Base-by-base conservation (phyloP, 2,888 invertebrate species). In the Hoplodrina blanda region DNA sequence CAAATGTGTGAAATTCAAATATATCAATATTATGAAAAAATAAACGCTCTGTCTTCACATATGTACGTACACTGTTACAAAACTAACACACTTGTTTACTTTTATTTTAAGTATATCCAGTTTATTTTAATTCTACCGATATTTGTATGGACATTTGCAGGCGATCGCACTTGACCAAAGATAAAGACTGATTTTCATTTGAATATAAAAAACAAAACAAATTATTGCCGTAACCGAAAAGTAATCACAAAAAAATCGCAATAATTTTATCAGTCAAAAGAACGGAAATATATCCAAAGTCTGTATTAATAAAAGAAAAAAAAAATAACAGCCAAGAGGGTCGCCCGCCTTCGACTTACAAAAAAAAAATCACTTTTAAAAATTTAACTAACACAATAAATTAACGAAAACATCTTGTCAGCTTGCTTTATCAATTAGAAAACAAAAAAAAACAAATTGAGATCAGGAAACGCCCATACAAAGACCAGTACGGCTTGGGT, bases 401-500 rank as follows among this genome's bases (percentile, higher is more conserved):
- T 89, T 87, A 88, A 87, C 86, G 80, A 86, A 84, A 86, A 86
- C 85, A 87, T 76, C 62, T 76, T 83, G 81, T 81, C 83, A 81
- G 83, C 76, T 84, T 82, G 74, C 70, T 67, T 78, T 76, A 85
- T 86, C 77, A 85, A 83, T 78, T 71, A 86, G 69, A 78, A 84
- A 88, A 88, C 84, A 87, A 85, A 83, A 83, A 85, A 84, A 88
- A 91, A 87, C 80, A 82, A 87, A 85, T 82, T 94, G 94, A 94
- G 95, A 95, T 95, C 94, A 93, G 82, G 84, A 86, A 91, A 91
- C 90, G 91, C 90, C 92, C 93, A 92, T 92, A 94, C 93, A 93
- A 92, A 91, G 78, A 91, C 90, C 92, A 90, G 92, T 84, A 87
- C 50, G 73, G 74, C 76, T 80, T 64, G 73, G 74, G 65, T 83